A percentile compares a stretch with the other conserved stretches of the same genome.
Evolutionary conservation across 2,113 vertebrate genomes (phyloP).

Genomic region (Python bivittatus): DNA sequence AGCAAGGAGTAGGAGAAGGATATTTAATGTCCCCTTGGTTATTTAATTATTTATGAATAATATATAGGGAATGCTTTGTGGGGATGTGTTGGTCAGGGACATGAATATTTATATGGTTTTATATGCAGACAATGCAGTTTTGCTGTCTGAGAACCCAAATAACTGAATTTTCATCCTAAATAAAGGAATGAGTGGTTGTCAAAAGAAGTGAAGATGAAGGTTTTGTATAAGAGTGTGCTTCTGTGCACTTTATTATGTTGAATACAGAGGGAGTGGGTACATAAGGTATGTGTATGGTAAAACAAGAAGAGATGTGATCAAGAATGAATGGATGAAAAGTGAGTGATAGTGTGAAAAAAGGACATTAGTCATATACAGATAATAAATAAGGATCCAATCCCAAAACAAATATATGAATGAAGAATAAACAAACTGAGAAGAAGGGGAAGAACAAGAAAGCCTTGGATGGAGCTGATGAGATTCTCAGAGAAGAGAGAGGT

Average conservation of each 20-base stretch:
- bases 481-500: neutral
- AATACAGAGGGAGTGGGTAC: neutral
- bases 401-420: neutral
- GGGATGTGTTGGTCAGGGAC: neutral
- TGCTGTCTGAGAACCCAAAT: neutral
- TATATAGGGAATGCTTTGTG: neutral
- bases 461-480: neutral
- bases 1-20: neutral
- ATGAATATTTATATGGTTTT: neutral
- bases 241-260: neutral
- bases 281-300: neutral
- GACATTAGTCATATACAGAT: neutral
- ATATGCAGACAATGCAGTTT: neutral
- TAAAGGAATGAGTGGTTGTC: neutral
- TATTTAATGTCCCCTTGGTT: neutral
- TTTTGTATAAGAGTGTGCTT: neutral
- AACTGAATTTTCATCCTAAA: neutral
- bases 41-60: neutral
- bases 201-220: neutral
- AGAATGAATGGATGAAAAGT: neutral
- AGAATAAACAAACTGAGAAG: neutral
- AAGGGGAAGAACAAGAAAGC: neutral
- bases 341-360: neutral
- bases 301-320: neutral
- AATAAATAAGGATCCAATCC: neutral